A percentile compares a stretch with the other conserved stretches of the same genome.
These are phyloP conservation scores for Megaceryle maxima DNA, from an alignment of 2,113 vertebrate species.

Conservation along the genomic window DNA sequence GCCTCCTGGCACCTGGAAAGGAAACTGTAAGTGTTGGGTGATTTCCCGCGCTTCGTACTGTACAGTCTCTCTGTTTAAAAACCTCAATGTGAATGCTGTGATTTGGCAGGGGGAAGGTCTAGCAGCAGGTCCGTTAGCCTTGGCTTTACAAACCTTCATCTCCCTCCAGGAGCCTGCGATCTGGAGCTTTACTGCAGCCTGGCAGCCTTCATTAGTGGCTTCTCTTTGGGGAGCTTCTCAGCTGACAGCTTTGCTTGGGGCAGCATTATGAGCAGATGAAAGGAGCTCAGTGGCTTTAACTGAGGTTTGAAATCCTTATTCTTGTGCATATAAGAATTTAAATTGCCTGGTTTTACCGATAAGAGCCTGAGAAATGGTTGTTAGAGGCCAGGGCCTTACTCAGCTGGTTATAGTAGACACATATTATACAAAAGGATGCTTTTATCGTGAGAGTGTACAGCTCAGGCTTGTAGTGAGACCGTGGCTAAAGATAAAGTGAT, in stretches of 20 bases:
- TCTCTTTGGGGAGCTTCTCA: neutral
- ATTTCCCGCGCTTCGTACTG: neutral
- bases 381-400: neutral
- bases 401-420: accelerated
- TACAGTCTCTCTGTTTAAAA: neutral
- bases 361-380: neutral
- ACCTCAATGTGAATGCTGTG: accelerated
- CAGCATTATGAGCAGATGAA: neutral
- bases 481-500: neutral
- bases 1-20: neutral
- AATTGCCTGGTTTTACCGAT: neutral
- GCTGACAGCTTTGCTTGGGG: neutral
- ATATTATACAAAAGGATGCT: neutral
- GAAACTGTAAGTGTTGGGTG: neutral
- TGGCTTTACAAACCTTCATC: neutral
- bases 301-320: neutral
- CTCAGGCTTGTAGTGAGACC: accelerated
- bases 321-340: accelerated
- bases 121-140: neutral
- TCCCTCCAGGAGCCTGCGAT: neutral
- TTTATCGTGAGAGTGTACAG: neutral
- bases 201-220: neutral
- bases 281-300: neutral
- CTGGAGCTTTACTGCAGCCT: neutral
- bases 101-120: neutral